Percentiles rank a stretch among this genome's conserved stretches.
Evolutionary conservation across 2,113 vertebrate genomes (phyloP).

Genomic region (Galeopterus variegatus): DNA sequence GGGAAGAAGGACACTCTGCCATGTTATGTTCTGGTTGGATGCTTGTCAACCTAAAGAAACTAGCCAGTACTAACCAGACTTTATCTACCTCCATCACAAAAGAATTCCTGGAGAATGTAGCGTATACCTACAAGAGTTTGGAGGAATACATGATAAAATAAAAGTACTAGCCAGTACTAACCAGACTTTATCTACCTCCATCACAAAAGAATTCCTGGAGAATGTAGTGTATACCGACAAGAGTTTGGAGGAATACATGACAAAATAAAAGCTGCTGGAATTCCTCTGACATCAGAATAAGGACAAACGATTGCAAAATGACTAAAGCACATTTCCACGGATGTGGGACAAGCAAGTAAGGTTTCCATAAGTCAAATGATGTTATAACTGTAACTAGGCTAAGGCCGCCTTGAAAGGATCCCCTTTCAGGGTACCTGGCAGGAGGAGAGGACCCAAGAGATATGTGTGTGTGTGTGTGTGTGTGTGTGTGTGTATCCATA

Average conservation of each 20-base stretch:
- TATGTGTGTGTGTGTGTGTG: too few relatives aligned
- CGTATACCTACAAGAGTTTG: neutral
- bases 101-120: neutral
- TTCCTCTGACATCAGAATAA: neutral
- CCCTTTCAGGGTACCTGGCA: neutral
- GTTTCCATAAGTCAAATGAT: neutral
- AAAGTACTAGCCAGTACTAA: neutral
- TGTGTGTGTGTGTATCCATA: too few relatives aligned
- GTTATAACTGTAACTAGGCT: neutral
- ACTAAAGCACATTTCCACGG: neutral
- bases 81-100: neutral
- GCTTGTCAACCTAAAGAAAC: neutral
- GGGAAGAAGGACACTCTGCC: neutral
- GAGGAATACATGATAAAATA: neutral
- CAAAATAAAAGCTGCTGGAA: neutral
- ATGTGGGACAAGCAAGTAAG: neutral
- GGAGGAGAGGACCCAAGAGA: neutral
- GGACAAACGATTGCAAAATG: neutral
- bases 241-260: neutral
- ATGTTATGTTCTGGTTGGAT: constrained; percentile 5
- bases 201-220: neutral
- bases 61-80: neutral
- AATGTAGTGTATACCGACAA: neutral
- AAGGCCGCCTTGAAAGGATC: neutral
- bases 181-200: neutral